A percentile compares a stretch with the other conserved stretches of the same genome.
phyloP scores from a whole-genome alignment of 1,140 invertebrate genomes.

The Macrostomum lignano region DNA sequence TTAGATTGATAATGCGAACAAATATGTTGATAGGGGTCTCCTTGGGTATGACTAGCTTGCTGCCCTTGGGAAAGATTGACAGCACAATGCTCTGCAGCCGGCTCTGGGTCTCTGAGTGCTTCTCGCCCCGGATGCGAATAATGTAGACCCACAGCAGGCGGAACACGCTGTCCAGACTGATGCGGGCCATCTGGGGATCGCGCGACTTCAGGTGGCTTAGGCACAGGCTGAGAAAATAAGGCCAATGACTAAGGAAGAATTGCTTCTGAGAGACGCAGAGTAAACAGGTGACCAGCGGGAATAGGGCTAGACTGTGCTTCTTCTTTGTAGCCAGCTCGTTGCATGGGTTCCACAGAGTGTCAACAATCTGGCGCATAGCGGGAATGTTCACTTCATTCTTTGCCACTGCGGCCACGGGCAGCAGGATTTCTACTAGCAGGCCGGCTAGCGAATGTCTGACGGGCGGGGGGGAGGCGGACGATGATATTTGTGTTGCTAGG shows the following conservation, averaged over 20 bases:
- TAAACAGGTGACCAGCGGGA: conserved; percentile 82
- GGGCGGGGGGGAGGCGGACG: too few species aligned
- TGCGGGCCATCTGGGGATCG: conserved; percentile 82
- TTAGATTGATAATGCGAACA: conserved; percentile 98
- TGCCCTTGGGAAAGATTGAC: conserved; percentile 87
- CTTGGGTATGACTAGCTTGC: conserved; percentile 74
- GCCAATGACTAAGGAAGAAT: conserved; percentile 91
- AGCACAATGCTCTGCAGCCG: conserved; percentile 84
- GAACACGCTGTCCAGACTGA: conserved; percentile 49
- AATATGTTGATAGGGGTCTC: conserved; percentile 95
- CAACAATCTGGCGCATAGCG: conserved; percentile 89
- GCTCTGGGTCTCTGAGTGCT: conserved; percentile 82
- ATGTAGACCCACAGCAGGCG: conserved; percentile 57
- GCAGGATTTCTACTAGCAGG: conserved; percentile 85
- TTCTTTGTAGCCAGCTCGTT: conserved; percentile 86
- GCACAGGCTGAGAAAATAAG: conserved; percentile 86
- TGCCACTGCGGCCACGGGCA: conserved; percentile 82
- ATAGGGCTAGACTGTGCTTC: conserved; percentile 48
- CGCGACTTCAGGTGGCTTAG: conserved; percentile 83
- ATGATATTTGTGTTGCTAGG: too few species aligned
- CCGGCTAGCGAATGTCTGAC: conserved; percentile 79
- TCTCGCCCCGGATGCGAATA: conserved; percentile 97
- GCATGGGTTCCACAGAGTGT: conserved; percentile 76
- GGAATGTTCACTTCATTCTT: conserved; percentile 97
- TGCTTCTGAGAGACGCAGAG: conserved; percentile 85